A percentile compares a stretch with the other conserved stretches of the same genome.
phyloP scores from a whole-genome alignment of 1,140 invertebrate genomes.

The fruit fly (Drosophila melanogaster) region Release_6_plus_ISO1_MT NC_004354.4:5628501-5629000 shows the following conservation, averaged over 20 bases:
- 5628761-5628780: slow-evolving; percentile 78
- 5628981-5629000: slow-evolving; percentile 97
- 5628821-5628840: slow-evolving; percentile 64
- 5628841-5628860: slow-evolving; percentile 8
- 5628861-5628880: not conserved
- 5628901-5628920: slow-evolving; percentile 99
- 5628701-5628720: slow-evolving; percentile 43
- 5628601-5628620: slow-evolving; percentile 47
- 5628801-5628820: slow-evolving; percentile 62
- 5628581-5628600: slow-evolving; percentile 14
- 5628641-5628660: slow-evolving; percentile 30
- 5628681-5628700: slow-evolving; percentile 30
- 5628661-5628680: slow-evolving; percentile 51
- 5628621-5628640: slow-evolving; percentile 31
- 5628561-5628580: slow-evolving; percentile 13
- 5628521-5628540: slow-evolving; percentile 6
- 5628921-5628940: slow-evolving; percentile 98
- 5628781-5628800: slow-evolving; percentile 57
- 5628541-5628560: slow-evolving; percentile 3
- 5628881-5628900: slow-evolving; percentile 92
- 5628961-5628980: slow-evolving; percentile 95
- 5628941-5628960: slow-evolving; percentile 99
- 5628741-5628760: slow-evolving; percentile 72
- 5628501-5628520: slow-evolving; percentile 50
- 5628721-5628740: slow-evolving; percentile 55